Base-by-base conservation (phyloP, 2,113 vertebrate species). In the Callocephalon fimbriatum region DNA sequence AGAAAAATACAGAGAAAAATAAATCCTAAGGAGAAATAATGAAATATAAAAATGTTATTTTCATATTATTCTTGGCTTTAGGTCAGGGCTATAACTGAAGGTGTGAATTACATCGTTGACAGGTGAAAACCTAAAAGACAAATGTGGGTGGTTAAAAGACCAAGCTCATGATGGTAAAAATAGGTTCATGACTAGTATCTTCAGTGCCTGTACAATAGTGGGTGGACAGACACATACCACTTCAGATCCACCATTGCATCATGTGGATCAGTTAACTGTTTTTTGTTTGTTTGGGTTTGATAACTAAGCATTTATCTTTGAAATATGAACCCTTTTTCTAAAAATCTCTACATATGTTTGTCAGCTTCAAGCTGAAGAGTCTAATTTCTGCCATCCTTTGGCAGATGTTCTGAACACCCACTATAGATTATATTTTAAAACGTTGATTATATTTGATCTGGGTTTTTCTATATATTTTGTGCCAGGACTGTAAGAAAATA, bases 51-150 rank as follows among this genome's bases (percentile, higher is more conserved):
- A 77, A 54, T 44, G 40, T 78, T 75, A 44, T 45, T 85, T 97
- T 89, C 35, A 31, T 86, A 65, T 93, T 95, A 94, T 85, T 97
- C 84, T 94, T 96, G 81, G 84, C 74, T 87, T 91, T 88, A 78
- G 77, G 84, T 90, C 87, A 70, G 71, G 70, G 56, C 61, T 93
- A 35, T 90, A 96, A 94, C 45, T 65, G 63, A 96, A 94, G 77
- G 77, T 94, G 95, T 85, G 94, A 96, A 96, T 96, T 96, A 85
- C 66, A 89, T 82, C 2, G 13, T 68, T 96, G 94, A 89, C 95
- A 96, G 84, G 91, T 94, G 53, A 96, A 76, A 96, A 90, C 62
- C 89, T 88, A 96, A 62, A 96, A 96, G 95, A 93, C 87, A 87
- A 94, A 79, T 82, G 93, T 96, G 66, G 95, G 95, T 94, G 77